Conservation (phyloP, 2,797 vertebrate species). For the Helicolenus hilgendorfi region DNA sequence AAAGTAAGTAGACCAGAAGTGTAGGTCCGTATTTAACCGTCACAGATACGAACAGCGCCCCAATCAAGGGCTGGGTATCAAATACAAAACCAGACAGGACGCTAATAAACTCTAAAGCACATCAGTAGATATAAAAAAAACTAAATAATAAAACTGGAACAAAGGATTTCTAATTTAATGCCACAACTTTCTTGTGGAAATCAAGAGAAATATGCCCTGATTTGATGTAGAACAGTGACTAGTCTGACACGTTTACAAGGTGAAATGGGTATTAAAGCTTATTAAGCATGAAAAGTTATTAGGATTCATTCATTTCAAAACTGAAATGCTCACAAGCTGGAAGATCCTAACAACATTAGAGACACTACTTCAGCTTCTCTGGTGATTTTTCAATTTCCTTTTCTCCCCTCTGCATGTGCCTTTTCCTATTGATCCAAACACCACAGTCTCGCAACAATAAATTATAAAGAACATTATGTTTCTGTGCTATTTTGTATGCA, state of each 20-base stretch:
- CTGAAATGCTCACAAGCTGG: background rate
- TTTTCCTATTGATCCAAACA: background rate
- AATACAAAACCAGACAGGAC: background rate
- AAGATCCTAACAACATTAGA: background rate
- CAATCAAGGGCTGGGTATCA: background rate
- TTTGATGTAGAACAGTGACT: background rate
- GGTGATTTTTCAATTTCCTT: background rate
- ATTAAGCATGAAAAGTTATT: conserved; percentile 11
- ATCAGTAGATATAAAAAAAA: background rate
- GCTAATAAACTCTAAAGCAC: conserved; percentile 13
- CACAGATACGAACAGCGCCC: background rate
- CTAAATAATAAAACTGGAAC: conserved; percentile 3
- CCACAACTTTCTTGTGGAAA: background rate
- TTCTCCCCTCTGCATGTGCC: background rate
- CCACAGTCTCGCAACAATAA: background rate
- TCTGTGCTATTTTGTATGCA: background rate
- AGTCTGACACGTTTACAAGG: background rate
- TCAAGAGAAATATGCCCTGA: background rate
- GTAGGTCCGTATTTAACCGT: conserved; percentile 43
- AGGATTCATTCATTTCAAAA: conserved; percentile 5
- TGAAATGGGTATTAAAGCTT: background rate
- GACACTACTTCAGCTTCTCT: background rate
- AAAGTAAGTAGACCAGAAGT: conserved; percentile 4
- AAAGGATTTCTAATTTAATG: conserved; percentile 14
- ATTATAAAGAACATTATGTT: background rate